phyloP scores from a whole-genome alignment of 2,888 invertebrate genomes.

The Lymantria dispar region DNA sequence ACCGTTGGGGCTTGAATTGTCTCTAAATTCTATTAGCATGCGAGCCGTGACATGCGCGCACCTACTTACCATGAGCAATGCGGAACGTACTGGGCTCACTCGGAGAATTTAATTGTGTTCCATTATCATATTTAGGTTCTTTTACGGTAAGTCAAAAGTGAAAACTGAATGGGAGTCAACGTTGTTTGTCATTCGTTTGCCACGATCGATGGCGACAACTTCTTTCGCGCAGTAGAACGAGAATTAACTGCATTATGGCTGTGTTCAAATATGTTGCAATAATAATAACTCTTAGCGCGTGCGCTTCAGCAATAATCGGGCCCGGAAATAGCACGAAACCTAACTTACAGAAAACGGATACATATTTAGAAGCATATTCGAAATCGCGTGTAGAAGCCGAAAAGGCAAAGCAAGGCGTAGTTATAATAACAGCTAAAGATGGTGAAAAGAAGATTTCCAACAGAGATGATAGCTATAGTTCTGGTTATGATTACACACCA shows the following conservation, averaged over 20 bases:
- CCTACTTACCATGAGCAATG: slow-evolving; percentile 80
- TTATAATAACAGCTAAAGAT: slow-evolving; percentile 72
- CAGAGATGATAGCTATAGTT: slow-evolving; percentile 68
- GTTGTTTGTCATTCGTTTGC: slow-evolving; percentile 73
- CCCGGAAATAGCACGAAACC: slow-evolving; percentile 63
- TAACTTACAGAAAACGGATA: slow-evolving; percentile 71
- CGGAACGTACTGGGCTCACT: slow-evolving; percentile 74
- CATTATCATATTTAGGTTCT: slow-evolving; percentile 82
- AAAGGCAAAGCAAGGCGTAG: slow-evolving; percentile 68
- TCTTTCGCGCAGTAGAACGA: slow-evolving; percentile 54
- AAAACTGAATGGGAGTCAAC: slow-evolving; percentile 72
- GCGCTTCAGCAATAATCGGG: slow-evolving; percentile 65
- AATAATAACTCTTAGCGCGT: slow-evolving; percentile 52
- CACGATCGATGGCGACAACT: slow-evolving; percentile 76
- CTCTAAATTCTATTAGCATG: slow-evolving; percentile 65
- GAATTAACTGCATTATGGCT: slow-evolving; percentile 54
- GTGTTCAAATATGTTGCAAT: slow-evolving; percentile 45
- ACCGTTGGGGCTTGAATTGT: slow-evolving; percentile 40
- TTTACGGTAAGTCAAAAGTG: slow-evolving; percentile 82
- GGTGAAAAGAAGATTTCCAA: slow-evolving; percentile 75
- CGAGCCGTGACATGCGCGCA: slow-evolving; percentile 50
- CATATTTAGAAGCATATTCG: slow-evolving; percentile 85
- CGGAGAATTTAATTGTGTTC: slow-evolving; percentile 81
- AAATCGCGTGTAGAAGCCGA: slow-evolving; percentile 78
- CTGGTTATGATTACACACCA: slow-evolving; percentile 70